Evolutionary conservation across 2,888 invertebrate species (phyloP), one percentile per base, ranked within the genome.

Genomic region (Eristalinus aeneus): DNA sequence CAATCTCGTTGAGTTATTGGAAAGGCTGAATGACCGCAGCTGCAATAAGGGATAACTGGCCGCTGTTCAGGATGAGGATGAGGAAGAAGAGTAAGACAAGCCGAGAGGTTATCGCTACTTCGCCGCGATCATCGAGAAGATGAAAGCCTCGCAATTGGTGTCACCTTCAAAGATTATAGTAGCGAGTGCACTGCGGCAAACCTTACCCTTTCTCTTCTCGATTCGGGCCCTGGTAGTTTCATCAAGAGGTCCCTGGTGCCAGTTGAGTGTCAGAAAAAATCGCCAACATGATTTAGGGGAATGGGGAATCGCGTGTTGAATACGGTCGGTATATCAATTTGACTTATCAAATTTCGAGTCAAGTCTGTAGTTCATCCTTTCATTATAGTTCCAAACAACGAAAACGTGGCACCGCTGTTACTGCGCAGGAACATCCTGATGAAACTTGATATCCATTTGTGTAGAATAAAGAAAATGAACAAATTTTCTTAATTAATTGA

Each of bases 391-490:
- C 31, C 53, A 67, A 53, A 67, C 20, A 32, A 67, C 9, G 67
- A 67, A 67, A 11, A 31, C n/a, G 22, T 54, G 4, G 20, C 31
- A 32, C 27, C 67, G n/a, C 8, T n/a, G n/a, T n/a, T n/a, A n/a
- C n/a, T n/a, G n/a, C n/a, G n/a, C n/a, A n/a, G n/a, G n/a, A n/a
- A n/a, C n/a, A n/a, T n/a, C n/a, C n/a, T 67, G 22, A 27, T 46
- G 27, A 67, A 53, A 22, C 53, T 67, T n/a, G 16, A 53, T n/a
- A 32, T 67, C 23, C 65, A 65, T 65, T 22, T 64, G 2, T 64
- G 64, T 20, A 12, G 20, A 20, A 36, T 64, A 22, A 64, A 9
- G 6, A 64, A 64, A 64, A 64, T 27, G 34, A 3, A 39, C 11
- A 20, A 36, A 64, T 9, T 8, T 16, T 22, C 64, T 34, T 12